Conservation (phyloP, 2,888 invertebrate genomes). For the Saturnia pavonia region DNA sequence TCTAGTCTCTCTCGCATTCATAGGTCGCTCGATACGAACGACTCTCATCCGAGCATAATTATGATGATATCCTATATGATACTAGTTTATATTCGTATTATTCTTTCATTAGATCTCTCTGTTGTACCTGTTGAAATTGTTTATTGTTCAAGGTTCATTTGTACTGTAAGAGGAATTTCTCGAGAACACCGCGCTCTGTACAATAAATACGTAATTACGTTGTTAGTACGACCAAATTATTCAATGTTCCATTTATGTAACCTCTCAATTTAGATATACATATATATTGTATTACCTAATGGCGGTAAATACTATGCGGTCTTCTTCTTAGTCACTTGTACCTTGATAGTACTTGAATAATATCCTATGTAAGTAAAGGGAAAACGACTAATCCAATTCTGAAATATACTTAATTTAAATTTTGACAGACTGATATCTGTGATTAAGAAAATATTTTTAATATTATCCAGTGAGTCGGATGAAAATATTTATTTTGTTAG, state of each 20-base stretch:
- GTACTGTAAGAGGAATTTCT: constrained; percentile 68
- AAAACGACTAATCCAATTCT: constrained; percentile 78
- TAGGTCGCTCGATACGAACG: constrained; percentile 67
- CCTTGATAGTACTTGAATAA: constrained; percentile 78
- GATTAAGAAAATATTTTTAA: constrained; percentile 82
- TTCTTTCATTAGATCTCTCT: constrained; percentile 82
- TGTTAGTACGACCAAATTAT: constrained; percentile 68
- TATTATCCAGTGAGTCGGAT: constrained; percentile 82
- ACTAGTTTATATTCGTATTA: constrained; percentile 79
- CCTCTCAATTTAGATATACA: constrained; percentile 58
- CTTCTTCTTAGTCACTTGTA: constrained; percentile 79
- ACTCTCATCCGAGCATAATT: constrained; percentile 78
- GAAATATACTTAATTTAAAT: constrained; percentile 83
- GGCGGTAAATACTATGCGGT: constrained; percentile 76
- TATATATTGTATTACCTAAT: constrained; percentile 46
- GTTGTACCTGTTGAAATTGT: constrained; percentile 80
- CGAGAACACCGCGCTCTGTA: constrained; percentile 60
- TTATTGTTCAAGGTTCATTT: constrained; percentile 72
- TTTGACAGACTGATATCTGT: constrained; percentile 82
- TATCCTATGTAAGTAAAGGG: constrained; percentile 69
- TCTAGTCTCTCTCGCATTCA: constrained; percentile 80
- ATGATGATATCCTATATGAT: constrained; percentile 77
- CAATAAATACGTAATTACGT: constrained; percentile 61
- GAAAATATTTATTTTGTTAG: constrained; percentile 79
- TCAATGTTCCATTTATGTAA: constrained; percentile 58